Conservation (phyloP, 2,113 vertebrate genomes). For the Pygoscelis antarcticus region DNA sequence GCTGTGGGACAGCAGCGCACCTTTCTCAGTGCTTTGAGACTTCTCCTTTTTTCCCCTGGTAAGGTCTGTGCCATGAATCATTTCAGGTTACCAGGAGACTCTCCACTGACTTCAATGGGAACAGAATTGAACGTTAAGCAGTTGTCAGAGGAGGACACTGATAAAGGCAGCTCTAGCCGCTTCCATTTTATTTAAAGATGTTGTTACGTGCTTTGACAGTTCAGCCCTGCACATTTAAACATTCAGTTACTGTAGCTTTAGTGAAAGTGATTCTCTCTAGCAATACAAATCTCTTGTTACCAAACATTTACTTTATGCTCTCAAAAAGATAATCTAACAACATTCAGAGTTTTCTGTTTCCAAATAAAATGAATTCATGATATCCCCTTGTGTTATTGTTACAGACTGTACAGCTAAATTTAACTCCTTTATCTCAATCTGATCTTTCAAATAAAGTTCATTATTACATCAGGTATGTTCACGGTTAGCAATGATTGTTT, state of each 20-base stretch:
- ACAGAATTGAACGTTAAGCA: not conserved
- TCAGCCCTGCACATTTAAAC: constrained; percentile 40
- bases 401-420: constrained; percentile 56
- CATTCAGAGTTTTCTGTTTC: constrained; percentile 67
- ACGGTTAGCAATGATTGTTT: constrained; percentile 68
- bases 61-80: not conserved
- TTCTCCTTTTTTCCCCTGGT: not conserved
- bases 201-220: constrained; percentile 65
- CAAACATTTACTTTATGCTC: constrained; percentile 67
- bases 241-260: constrained; percentile 43
- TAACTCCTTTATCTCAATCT: constrained; percentile 67
- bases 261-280: constrained; percentile 64
- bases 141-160: not conserved
- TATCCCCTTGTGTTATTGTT: constrained; percentile 55
- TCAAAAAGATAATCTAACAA: constrained; percentile 70
- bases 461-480: constrained; percentile 73
- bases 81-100: not conserved
- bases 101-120: not conserved
- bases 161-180: not conserved
- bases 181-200: constrained; percentile 60
- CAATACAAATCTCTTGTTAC: constrained; percentile 69
- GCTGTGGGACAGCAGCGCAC: not conserved
- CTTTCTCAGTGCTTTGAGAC: not conserved
- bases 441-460: constrained; percentile 62
- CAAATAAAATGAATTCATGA: constrained; percentile 59